These are phyloP conservation scores for Callocephalon fimbriatum DNA, from an alignment of 2,113 vertebrate species.

Conservation along the genomic window DNA sequence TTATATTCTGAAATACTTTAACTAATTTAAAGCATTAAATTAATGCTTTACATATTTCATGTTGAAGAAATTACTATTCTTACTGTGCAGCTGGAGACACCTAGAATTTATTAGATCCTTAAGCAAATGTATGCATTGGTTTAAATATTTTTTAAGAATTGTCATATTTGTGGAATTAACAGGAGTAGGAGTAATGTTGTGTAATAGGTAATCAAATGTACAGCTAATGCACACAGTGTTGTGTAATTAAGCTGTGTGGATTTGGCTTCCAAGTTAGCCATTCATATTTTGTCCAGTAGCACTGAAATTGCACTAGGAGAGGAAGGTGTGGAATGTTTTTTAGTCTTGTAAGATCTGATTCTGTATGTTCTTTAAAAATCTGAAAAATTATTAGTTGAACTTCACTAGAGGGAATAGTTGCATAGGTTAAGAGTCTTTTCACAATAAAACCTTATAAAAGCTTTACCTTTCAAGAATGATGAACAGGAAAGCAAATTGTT, in stretches of 20 bases:
- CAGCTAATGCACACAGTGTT: not conserved
- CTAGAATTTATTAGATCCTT: not conserved
- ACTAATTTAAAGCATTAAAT: not conserved
- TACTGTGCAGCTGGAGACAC: not conserved
- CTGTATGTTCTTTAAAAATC: not conserved
- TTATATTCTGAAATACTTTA: not conserved
- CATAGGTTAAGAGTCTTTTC: not conserved
- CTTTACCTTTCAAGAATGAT: not conserved
- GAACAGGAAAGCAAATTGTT: not conserved
- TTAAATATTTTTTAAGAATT: not conserved
- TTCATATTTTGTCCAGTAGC: not conserved
- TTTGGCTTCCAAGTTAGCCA: not conserved
- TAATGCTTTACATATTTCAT: not conserved
- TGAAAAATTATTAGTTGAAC: not conserved
- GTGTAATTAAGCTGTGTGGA: not conserved
- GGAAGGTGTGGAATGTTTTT: not conserved
- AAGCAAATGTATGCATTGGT: not conserved
- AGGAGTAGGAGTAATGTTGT: not conserved
- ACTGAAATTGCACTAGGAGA: not conserved
- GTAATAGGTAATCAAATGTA: not conserved
- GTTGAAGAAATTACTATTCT: not conserved
- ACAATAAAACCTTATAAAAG: not conserved
- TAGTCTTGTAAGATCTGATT: not conserved
- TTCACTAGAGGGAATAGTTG: not conserved
- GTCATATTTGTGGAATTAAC: not conserved